Percentiles rank a stretch among this genome's conserved stretches.
Evolutionary conservation across 2,113 vertebrate genomes (phyloP).

Genomic region (Toxotes chatareus): DNA sequence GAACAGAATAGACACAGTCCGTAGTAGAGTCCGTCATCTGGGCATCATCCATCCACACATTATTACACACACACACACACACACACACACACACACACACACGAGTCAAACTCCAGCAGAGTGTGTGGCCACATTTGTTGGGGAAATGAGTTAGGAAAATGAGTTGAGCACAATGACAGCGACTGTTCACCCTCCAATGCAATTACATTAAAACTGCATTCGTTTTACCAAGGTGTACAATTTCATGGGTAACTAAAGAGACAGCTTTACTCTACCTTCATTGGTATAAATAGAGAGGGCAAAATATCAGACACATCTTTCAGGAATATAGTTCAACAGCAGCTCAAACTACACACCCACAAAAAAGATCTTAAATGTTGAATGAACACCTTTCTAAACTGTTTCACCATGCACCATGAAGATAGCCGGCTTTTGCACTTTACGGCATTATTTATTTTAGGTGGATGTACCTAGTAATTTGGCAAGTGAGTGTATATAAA

Average conservation of each 20-base stretch:
- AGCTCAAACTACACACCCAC: no score
- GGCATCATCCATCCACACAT: not conserved
- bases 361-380: not conserved
- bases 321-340: no score
- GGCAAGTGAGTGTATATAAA: no score
- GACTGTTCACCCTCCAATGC: not conserved
- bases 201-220: not conserved
- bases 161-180: conserved; percentile 33
- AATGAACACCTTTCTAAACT: not conserved
- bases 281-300: not conserved
- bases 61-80: not conserved
- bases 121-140: conserved; percentile 58
- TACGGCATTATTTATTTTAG: not conserved
- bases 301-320: no score
- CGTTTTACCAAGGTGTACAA: not conserved
- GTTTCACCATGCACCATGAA: no score
- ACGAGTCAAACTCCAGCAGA: not conserved
- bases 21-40: not conserved
- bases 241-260: not conserved
- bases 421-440: not conserved
- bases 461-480: not conserved
- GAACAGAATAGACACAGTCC: conserved; percentile 21
- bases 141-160: conserved; percentile 78
- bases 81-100: not conserved
- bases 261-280: not conserved